Evolutionary conservation across 2,797 vertebrate species (phyloP).

Genomic region (Acrossocheilus fasciatus): DNA sequence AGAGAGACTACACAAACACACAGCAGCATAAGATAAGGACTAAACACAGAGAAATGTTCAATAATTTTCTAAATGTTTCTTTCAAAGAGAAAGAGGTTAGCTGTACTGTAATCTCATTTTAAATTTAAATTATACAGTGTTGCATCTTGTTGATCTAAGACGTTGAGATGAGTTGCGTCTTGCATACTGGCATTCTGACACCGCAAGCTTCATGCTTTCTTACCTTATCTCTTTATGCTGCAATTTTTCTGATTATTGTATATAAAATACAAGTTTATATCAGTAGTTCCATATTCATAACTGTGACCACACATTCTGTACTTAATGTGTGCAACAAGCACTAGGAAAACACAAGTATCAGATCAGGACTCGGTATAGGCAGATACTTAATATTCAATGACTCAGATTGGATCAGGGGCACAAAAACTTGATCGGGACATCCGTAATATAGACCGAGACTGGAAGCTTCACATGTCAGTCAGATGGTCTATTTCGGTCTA

Average conservation of each 20-base stretch:
- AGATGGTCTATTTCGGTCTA: neutral
- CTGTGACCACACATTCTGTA: neutral
- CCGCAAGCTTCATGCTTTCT: too few species aligned
- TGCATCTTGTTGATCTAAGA: neutral
- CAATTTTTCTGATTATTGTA: neutral
- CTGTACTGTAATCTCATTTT: neutral
- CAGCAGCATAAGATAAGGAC: neutral
- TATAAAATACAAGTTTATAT: neutral
- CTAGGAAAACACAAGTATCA: neutral
- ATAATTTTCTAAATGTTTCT: neutral
- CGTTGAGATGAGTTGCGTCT: neutral
- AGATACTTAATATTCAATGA: neutral
- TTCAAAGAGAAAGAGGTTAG: constrained; percentile 6
- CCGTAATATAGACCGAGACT: neutral
- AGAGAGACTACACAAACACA: constrained; percentile 79
- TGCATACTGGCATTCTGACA: neutral
- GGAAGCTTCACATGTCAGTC: neutral
- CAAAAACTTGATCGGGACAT: neutral
- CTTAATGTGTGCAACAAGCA: neutral
- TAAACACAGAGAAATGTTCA: constrained; percentile 13
- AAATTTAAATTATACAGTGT: neutral
- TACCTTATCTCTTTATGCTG: too few species aligned
- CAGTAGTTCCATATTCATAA: neutral
- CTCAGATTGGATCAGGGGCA: neutral
- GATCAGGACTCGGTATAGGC: neutral